Evolutionary conservation across 2,113 vertebrate genomes (phyloP).

Genomic region (Hippocampus abdominalis): DNA sequence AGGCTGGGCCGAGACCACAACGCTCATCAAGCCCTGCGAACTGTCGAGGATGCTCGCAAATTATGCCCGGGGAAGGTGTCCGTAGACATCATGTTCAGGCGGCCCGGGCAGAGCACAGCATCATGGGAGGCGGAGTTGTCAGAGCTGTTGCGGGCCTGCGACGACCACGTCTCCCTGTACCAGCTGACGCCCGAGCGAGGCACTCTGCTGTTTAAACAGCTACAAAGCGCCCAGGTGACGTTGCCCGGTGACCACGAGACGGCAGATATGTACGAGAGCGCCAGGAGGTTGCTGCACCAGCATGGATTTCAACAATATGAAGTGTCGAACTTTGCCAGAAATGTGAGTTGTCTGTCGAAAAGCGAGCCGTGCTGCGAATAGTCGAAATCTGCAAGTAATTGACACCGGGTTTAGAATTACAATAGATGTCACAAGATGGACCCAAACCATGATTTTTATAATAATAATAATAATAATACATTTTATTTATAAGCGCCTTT

Average conservation of each 20-base stretch:
- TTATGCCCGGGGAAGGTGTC: constrained; percentile 84
- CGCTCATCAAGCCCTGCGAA: constrained; percentile 67
- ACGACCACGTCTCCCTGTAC: constrained; percentile 88
- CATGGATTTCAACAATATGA: constrained; percentile 86
- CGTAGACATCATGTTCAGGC: constrained; percentile 85
- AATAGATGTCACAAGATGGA: too few species aligned
- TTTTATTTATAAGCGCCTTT: too few species aligned
- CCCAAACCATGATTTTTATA: too few species aligned
- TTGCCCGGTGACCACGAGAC: constrained; percentile 69
- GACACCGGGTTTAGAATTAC: too few species aligned
- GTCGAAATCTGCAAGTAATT: background rate
- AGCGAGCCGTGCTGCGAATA: background rate
- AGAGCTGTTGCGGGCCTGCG: constrained; percentile 73
- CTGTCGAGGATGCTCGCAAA: constrained; percentile 70
- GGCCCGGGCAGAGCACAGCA: constrained; percentile 75
- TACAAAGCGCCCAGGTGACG: constrained; percentile 59
- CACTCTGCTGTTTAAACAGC: constrained; percentile 79
- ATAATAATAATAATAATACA: too few species aligned
- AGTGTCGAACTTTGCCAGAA: constrained; percentile 89
- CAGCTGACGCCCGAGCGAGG: constrained; percentile 90
- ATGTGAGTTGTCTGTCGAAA: constrained; percentile 66
- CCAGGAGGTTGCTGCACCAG: constrained; percentile 64
- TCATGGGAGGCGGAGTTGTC: constrained; percentile 76
- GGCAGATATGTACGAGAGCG: constrained; percentile 82
- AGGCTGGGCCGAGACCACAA: constrained; percentile 84